Evolutionary conservation across 2,113 vertebrate genomes (phyloP), one percentile per base, ranked within the genome.

Genomic region (Megatriorchis doriae): DNA sequence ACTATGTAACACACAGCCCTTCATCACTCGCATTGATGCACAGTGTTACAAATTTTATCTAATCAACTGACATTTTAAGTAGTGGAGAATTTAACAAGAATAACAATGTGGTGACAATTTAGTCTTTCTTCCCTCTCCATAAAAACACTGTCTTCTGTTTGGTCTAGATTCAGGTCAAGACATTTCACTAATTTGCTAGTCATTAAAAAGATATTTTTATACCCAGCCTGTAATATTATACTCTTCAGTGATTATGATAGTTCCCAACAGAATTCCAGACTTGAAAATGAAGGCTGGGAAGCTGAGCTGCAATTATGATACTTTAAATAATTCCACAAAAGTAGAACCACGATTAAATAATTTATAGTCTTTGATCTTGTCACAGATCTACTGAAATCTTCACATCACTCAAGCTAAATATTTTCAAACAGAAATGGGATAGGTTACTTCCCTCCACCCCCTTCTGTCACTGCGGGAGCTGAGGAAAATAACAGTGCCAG

Each of bases 281-380:
- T 98, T 93, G 92, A 97, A 98, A 98, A 98, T 98, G 97, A 98
- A 98, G 98, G 97, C 98, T 96, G 96, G 97, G 97, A 98, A 98
- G 97, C 98, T 94, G 96, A 98, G 97, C 97, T 98, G 97, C 98
- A 99, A 99, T 99, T 99, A 99, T 97, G 98, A 98, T 98, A 98
- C 98, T 99, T 99, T 98, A 98, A 99, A 99, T 99, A 99, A 99
- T 99, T 99, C 98, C 98, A 98, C 98, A 98, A 99, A 98, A 99
- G 98, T 99, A 98, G 98, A 98, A 98, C 98, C 96, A 96, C 98
- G 98, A 98, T 98, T 99, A 98, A 98, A 99, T 98, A 98, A 99
- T 98, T 98, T 97, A 98, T 98, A 97, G 97, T 96, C 98, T 99
- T 99, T 98, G 97, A 98, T 98, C 98, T 98, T 98, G 97, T 98